Percentiles rank a stretch among this genome's conserved stretches.
Evolutionary conservation across 2,888 invertebrate genomes (phyloP).

Genomic region (Harmothoe impar): DNA sequence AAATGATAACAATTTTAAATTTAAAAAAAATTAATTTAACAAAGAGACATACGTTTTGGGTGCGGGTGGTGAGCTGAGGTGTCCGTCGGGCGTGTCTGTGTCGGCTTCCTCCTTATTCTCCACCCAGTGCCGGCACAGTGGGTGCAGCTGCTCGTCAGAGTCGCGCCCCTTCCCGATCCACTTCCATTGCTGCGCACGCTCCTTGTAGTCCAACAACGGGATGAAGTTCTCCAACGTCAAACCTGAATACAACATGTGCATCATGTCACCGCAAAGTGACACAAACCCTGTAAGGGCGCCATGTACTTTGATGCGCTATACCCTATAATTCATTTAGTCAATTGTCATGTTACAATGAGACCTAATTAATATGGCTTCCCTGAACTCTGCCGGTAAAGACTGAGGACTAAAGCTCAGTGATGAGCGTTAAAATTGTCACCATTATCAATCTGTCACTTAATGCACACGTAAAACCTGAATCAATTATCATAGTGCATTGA

Average conservation of each 20-base stretch:
- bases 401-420: too few species aligned
- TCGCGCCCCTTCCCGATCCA: slow-evolving; percentile 98
- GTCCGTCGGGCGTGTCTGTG: slow-evolving; percentile 76
- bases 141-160: slow-evolving; percentile 88
- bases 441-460: too few species aligned
- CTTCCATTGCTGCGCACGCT: slow-evolving; percentile 87
- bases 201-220: slow-evolving; percentile 93
- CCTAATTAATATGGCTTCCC: too few species aligned
- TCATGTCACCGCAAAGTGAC: background rate
- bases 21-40: too few species aligned
- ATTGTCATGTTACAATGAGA: too few species aligned
- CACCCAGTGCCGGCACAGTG: slow-evolving; percentile 92
- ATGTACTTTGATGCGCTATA: background rate
- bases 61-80: slow-evolving; percentile 82
- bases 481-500: too few species aligned
- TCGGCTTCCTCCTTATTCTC: slow-evolving; percentile 78
- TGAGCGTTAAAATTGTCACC: too few species aligned
- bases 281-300: background rate
- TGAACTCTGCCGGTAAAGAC: too few species aligned
- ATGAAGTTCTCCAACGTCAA: slow-evolving; percentile 92
- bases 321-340: too few species aligned
- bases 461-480: too few species aligned
- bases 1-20: too few species aligned
- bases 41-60: slow-evolving; percentile 80
- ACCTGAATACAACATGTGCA: slow-evolving; percentile 78